Evolutionary conservation across 1,140 invertebrate genomes (phyloP), one percentile per base, ranked within the genome.

Genomic region (Delia radicum): DNA sequence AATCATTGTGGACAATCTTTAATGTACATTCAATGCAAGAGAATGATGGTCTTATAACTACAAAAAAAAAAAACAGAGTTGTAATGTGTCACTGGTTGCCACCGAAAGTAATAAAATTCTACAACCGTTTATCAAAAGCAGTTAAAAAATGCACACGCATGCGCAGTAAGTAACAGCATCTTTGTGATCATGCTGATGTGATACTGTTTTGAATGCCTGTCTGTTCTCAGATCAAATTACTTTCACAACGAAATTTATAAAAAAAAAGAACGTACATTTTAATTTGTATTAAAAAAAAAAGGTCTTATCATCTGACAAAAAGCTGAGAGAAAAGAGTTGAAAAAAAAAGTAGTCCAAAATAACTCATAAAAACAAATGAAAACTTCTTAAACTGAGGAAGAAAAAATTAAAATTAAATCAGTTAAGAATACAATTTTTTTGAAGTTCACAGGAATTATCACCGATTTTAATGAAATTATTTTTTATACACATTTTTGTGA

Each of bases 281-380:
- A 33, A 33, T 69, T 69, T 69, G 13, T 37, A 33, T 69, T 21
- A 21, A 15, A 69, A 21, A 31, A 69, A 37, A 55, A 55, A 55
- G 13, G 46, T n/a, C 7, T 24, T 55, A 21, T 55, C 2, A 2
- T 37, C 62, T 5, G 8, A 28, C 6, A 24, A 63, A 63, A 27
- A 69, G 31, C 4, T 15, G n/a, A 69, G 21, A 21, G 18, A 55
- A 55, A 55, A 33, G 8, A 33, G 28, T 33, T 63, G 12, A 63
- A 48, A 55, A 55, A 55, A 55, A 55, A 55, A 67, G 18, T 69
- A 24, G 29, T 69, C 65, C 18, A 55, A 55, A 55, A 33, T 69
- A 69, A 69, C 65, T 69, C 65, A 69, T 69, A 69, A 69, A 69
- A 69, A 37, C 18, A 67, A 67, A 69, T 33, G 65, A 69, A 69